These are phyloP conservation scores for Saccostrea echinata DNA, from an alignment of 1,140 invertebrate genomes.

Conservation along the genomic window DNA sequence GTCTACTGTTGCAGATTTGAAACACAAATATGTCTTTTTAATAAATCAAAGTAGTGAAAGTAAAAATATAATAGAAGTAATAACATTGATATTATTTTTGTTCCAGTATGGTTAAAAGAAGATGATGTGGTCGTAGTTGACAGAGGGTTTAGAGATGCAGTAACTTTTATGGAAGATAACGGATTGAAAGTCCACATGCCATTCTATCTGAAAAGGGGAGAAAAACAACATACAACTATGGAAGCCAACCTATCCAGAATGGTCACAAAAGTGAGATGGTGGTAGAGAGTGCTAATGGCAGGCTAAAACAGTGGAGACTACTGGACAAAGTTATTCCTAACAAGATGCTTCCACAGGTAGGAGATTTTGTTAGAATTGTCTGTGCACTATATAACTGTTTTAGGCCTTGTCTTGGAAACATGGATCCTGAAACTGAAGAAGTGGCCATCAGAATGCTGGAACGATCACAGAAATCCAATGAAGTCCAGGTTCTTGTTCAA, in stretches of 20 bases:
- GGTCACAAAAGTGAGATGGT: background rate
- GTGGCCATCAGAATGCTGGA: background rate
- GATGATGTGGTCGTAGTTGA: too few species aligned
- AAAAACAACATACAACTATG: background rate
- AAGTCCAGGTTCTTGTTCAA: background rate
- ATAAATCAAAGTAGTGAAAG: too few species aligned
- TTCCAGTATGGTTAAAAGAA: too few species aligned
- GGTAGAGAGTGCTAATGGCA: background rate
- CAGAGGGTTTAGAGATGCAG: slow-evolving; percentile 22
- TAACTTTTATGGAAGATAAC: background rate
- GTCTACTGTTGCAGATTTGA: too few species aligned
- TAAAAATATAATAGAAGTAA: too few species aligned
- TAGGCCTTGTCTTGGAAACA: too few species aligned
- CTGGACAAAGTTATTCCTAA: slow-evolving; percentile 16
- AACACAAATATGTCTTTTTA: too few species aligned
- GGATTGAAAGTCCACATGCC: background rate
- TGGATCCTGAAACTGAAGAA: too few species aligned
- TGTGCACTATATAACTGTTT: too few species aligned
- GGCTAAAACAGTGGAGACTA: slow-evolving; percentile 24
- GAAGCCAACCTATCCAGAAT: background rate
- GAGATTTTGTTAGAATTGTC: background rate
- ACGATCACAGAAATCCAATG: background rate
- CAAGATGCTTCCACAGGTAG: background rate
- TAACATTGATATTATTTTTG: too few species aligned
- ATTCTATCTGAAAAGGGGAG: background rate